These are phyloP conservation scores for Mystacides longicornis DNA, from an alignment of 2,888 invertebrate species.

Conservation along the genomic window DNA sequence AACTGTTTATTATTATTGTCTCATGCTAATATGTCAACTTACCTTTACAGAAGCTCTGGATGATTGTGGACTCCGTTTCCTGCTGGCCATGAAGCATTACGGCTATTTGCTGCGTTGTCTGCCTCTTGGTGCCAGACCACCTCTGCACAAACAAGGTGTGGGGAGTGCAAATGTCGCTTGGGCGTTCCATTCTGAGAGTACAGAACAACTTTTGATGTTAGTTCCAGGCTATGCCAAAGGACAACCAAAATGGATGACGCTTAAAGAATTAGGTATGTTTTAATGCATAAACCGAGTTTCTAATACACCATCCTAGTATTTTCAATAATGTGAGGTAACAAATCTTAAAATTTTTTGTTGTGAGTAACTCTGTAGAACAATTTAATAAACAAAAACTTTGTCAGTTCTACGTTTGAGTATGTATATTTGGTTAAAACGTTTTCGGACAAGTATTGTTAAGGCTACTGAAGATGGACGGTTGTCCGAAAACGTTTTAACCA, in stretches of 20 bases:
- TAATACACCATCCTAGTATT: background rate
- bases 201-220: slow-evolving; percentile 85
- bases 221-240: slow-evolving; percentile 84
- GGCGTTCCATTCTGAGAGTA: slow-evolving; percentile 98
- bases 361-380: too few relatives aligned
- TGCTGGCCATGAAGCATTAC: slow-evolving; percentile 96
- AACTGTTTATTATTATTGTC: too few relatives aligned
- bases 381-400: too few relatives aligned
- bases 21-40: too few relatives aligned
- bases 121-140: slow-evolving; percentile 80
- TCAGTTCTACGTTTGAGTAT: too few relatives aligned
- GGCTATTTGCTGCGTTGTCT: slow-evolving; percentile 90
- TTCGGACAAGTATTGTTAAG: too few relatives aligned
- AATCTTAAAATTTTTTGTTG: too few relatives aligned
- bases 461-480: too few relatives aligned
- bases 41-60: slow-evolving; percentile 75
- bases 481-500: too few relatives aligned
- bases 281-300: too few relatives aligned
- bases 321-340: background rate
- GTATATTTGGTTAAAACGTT: too few relatives aligned
- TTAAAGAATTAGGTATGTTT: slow-evolving; percentile 74
- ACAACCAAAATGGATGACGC: slow-evolving; percentile 80
- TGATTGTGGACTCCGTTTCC: slow-evolving; percentile 93
- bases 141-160: slow-evolving; percentile 79
- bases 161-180: slow-evolving; percentile 90